Conservation (phyloP, 1,140 invertebrate species). For the Alviniconcha marisindica region DNA sequence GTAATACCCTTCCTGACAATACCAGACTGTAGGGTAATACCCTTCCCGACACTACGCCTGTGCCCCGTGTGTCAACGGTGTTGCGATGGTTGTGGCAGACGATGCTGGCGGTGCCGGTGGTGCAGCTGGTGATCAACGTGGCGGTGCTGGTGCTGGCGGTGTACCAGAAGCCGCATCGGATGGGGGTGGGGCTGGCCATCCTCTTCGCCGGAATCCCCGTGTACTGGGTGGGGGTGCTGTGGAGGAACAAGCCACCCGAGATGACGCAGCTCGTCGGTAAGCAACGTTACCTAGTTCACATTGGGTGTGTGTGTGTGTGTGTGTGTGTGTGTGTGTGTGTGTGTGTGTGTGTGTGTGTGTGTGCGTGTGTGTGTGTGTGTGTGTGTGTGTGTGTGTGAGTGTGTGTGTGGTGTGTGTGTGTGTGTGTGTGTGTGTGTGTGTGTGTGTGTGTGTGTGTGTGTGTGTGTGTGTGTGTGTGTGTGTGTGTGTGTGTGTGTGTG, state of each 20-base stretch:
- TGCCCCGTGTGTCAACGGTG: too few relatives aligned
- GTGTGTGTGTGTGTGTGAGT: background rate
- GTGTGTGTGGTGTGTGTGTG: background rate
- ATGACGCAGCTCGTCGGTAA: constrained; percentile 57
- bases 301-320: constrained; percentile 14
- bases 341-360: constrained; percentile 23
- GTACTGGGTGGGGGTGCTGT: constrained; percentile 75
- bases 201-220: constrained; percentile 78
- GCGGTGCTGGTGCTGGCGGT: constrained; percentile 59
- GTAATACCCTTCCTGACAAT: too few relatives aligned
- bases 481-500: too few relatives aligned
- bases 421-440: background rate
- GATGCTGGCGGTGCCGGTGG: constrained; percentile 53
- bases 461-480: background rate
- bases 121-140: constrained; percentile 56
- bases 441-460: too few relatives aligned
- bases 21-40: too few relatives aligned
- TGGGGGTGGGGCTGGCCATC: constrained; percentile 85
- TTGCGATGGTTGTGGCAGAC: constrained; percentile 49
- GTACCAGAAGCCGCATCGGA: constrained; percentile 85
- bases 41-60: too few relatives aligned
- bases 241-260: constrained; percentile 81
- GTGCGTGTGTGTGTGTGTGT: background rate
- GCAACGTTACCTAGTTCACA: background rate
- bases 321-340: constrained; percentile 16